A percentile compares a stretch with the other conserved stretches of the same genome.
These are phyloP conservation scores for Spilogale gracilis DNA, from an alignment of 2,113 vertebrate species.

Conservation along the genomic window DNA sequence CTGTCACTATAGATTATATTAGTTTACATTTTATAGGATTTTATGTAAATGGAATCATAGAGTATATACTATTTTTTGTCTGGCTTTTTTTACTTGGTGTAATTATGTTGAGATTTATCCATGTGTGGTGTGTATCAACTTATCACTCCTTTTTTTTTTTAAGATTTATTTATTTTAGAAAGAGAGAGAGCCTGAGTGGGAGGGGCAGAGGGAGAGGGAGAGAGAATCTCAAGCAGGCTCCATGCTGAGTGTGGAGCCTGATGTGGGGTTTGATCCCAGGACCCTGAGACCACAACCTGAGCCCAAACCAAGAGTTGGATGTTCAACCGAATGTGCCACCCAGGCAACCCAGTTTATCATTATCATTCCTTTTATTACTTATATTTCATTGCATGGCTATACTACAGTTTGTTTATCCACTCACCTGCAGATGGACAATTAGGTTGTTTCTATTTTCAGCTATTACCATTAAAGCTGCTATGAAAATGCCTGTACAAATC, in stretches of 20 bases:
- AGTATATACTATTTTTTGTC: not conserved
- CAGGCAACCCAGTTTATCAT: not conserved
- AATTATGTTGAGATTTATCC: slow-evolving; percentile 15
- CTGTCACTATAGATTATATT: not conserved
- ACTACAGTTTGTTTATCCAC: not conserved
- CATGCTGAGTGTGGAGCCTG: not conserved
- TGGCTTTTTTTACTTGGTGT: not conserved
- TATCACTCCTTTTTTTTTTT: not conserved
- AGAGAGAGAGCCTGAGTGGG: not conserved
- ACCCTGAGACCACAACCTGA: not conserved
- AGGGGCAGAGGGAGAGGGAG: not conserved
- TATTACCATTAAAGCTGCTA: not conserved
- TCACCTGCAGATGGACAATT: not conserved
- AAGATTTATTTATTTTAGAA: not conserved
- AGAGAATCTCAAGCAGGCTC: not conserved
- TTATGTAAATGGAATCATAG: not conserved
- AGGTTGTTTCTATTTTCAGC: not conserved
- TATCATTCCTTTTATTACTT: not conserved
- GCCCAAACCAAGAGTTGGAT: not conserved
- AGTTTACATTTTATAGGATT: not conserved
- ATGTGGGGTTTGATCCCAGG: not conserved
- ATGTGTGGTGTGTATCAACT: not conserved
- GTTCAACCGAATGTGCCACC: not conserved
- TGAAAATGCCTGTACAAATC: not conserved
- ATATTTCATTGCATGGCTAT: not conserved